phyloP scores from a whole-genome alignment of 2,797 vertebrate genomes.

The Yasuhikotakia modesta region DNA sequence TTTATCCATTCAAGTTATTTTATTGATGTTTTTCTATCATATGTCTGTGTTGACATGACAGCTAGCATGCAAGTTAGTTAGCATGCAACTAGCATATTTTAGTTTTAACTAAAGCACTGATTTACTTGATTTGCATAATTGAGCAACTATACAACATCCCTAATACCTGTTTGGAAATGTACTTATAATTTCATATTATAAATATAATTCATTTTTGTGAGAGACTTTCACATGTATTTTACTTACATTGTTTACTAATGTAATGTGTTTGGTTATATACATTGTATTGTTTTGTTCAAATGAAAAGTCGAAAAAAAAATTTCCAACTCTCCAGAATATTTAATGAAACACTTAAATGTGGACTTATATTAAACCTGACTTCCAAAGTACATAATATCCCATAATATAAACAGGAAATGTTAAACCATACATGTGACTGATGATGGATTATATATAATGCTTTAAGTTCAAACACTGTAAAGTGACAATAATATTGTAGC shows the following conservation, averaged over 20 bases:
- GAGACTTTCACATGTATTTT: not conserved
- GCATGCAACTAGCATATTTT: no score
- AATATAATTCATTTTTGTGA: no score
- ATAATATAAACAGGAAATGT: not conserved
- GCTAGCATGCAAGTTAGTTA: not conserved
- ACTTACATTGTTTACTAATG: not conserved
- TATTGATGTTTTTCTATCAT: not conserved
- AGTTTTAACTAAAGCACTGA: not conserved
- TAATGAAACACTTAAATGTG: constrained; percentile 6
- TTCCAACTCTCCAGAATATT: not conserved
- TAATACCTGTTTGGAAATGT: no score
- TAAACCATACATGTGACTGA: constrained; percentile 54
- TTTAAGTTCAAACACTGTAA: constrained; percentile 9
- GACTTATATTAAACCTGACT: no score
- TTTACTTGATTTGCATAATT: not conserved
- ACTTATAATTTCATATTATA: no score
- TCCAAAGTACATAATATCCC: not conserved
- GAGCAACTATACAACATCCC: not conserved
- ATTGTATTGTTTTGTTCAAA: no score
- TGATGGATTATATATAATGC: constrained; percentile 27
- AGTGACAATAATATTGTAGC: constrained; percentile 24
- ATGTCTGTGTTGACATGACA: not conserved
- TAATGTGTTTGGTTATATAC: not conserved
- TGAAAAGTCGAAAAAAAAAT: not conserved
- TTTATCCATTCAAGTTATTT: not conserved